Percentiles rank a stretch among this genome's conserved stretches.
phyloP scores from a whole-genome alignment of 2,113 vertebrate genomes.

The Progne subis region DNA sequence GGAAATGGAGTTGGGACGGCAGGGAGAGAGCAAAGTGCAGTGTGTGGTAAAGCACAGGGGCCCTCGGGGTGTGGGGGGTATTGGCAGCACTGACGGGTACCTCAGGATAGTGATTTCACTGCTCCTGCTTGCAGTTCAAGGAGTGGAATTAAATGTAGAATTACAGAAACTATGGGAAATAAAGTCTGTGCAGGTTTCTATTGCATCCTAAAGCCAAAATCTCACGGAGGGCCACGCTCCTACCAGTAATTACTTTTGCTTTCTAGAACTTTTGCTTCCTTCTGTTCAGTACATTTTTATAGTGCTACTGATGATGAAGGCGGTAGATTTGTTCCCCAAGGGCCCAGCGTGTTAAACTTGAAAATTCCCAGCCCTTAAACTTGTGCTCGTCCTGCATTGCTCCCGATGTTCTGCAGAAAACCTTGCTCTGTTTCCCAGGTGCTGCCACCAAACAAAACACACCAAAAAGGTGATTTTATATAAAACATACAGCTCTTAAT shows the following conservation, averaged over 20 bases:
- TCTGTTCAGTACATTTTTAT: not conserved
- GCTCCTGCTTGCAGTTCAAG: not conserved
- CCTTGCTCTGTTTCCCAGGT: not conserved
- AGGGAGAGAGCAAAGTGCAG: not conserved
- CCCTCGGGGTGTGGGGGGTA: too few relatives aligned
- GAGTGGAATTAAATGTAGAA: not conserved
- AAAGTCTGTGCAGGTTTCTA: not conserved
- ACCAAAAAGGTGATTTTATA: not conserved
- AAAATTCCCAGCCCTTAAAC: not conserved
- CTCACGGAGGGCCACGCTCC: not conserved
- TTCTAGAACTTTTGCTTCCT: not conserved
- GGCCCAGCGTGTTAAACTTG: not conserved
- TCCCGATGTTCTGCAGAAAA: not conserved
- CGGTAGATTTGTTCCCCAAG: not conserved
- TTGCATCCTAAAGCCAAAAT: not conserved
- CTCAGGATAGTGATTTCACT: not conserved
- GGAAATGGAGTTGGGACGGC: accelerated
- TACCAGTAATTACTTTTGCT: not conserved
- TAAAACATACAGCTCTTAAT: not conserved
- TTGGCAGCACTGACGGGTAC: not conserved
- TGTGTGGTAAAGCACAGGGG: accelerated
- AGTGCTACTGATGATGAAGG: accelerated
- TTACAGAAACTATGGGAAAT: not conserved
- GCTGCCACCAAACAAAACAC: not conserved
- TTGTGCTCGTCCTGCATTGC: not conserved